Conservation (phyloP, 2,797 vertebrate species). For the Esox lucius region DNA sequence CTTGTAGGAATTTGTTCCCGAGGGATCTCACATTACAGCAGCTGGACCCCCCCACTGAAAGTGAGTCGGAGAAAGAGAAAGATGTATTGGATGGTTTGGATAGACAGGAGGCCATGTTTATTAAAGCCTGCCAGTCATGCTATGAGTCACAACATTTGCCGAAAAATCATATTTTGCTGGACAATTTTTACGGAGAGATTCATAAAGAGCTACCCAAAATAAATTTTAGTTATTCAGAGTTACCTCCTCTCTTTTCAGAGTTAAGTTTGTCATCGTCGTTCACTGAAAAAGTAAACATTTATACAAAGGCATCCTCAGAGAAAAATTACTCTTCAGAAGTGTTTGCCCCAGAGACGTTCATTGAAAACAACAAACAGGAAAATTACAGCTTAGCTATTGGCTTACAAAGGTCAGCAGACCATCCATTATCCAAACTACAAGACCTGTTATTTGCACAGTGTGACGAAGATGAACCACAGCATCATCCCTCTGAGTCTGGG, state of each 20-base stretch:
- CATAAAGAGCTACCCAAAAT: neutral
- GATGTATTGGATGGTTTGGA: conserved; percentile 15
- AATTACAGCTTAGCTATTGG: conserved; percentile 2
- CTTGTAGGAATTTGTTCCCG: conserved; percentile 21
- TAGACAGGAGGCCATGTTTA: neutral
- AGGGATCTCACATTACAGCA: neutral
- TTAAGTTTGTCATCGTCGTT: neutral
- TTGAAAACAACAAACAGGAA: conserved; percentile 21
- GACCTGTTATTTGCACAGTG: neutral
- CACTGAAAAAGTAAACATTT: conserved; percentile 8
- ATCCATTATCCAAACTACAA: conserved; percentile 6
- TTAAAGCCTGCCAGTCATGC: neutral
- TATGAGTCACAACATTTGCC: conserved; percentile 10
- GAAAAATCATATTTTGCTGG: neutral
- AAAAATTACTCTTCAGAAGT: neutral
- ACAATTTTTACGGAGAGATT: neutral
- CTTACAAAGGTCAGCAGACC: conserved; percentile 19
- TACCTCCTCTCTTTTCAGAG: conserved; percentile 18
- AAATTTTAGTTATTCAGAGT: neutral
- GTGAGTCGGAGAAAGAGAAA: conserved; percentile 7
- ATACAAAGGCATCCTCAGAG: neutral
- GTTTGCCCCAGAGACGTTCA: neutral
- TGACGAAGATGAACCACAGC: neutral
- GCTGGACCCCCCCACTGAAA: conserved; percentile 21
- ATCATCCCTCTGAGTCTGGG: conserved; percentile 31